phyloP scores from a whole-genome alignment of 2,797 vertebrate genomes.

The Squalus acanthias region DNA sequence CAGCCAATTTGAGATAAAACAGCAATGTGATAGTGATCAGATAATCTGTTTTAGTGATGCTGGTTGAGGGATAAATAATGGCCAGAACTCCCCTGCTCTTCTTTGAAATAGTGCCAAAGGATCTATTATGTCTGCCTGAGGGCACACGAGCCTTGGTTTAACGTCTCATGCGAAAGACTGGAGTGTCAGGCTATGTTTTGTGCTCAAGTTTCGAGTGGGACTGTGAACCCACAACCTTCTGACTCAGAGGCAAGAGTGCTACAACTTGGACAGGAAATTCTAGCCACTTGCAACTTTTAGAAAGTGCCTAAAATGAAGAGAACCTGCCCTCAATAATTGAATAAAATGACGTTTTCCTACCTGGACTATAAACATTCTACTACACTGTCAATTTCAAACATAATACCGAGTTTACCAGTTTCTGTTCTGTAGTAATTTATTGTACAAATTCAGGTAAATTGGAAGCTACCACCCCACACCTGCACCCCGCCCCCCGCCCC shows the following conservation, averaged over 20 bases:
- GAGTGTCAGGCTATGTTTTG: neutral
- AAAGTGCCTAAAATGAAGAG: neutral
- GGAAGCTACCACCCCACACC: neutral
- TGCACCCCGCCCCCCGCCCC: too few relatives aligned
- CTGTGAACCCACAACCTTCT: neutral
- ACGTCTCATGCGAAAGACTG: neutral
- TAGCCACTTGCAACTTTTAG: neutral
- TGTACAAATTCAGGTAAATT: neutral
- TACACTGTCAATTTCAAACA: neutral
- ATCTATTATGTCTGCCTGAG: neutral
- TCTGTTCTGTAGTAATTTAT: neutral
- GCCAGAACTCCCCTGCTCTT: neutral
- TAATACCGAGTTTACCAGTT: neutral
- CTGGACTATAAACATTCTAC: neutral
- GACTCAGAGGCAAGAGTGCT: neutral
- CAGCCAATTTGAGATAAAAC: neutral
- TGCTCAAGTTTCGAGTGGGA: neutral
- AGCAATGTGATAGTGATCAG: neutral
- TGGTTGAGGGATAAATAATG: neutral
- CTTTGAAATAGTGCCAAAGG: neutral
- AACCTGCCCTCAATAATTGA: neutral
- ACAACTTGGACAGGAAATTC: neutral
- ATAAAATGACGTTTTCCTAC: neutral
- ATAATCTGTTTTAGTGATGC: neutral
- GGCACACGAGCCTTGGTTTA: neutral